phyloP scores from a whole-genome alignment of 2,888 invertebrate genomes.

The Amphimallon solstitiale region DNA sequence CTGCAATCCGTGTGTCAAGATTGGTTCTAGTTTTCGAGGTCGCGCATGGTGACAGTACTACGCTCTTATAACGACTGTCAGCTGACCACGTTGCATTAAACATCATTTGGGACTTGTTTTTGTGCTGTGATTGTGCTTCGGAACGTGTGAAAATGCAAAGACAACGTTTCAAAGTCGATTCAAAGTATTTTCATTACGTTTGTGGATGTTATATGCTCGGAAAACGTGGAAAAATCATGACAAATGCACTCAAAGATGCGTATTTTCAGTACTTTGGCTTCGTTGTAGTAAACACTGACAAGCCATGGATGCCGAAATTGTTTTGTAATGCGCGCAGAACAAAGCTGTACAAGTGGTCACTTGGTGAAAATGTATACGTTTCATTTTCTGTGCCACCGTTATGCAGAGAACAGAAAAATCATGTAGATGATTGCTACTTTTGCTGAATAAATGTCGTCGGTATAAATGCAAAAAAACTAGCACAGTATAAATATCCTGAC shows the following conservation, averaged over 20 bases:
- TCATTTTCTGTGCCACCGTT: slow-evolving; percentile 49
- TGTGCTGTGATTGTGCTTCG: neutral
- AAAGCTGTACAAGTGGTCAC: slow-evolving; percentile 30
- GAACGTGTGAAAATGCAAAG: slow-evolving; percentile 7
- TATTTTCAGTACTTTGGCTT: slow-evolving; percentile 11
- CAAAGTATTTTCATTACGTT: slow-evolving; percentile 28
- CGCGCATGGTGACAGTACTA: too few relatives aligned
- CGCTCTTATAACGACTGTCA: too few relatives aligned
- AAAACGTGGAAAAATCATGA: slow-evolving; percentile 29
- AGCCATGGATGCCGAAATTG: slow-evolving; percentile 12
- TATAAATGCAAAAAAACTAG: slow-evolving; percentile 30
- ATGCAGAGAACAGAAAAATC: slow-evolving; percentile 51
- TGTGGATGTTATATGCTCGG: slow-evolving; percentile 14
- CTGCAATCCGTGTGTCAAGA: too few relatives aligned
- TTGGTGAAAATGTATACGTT: slow-evolving; percentile 42
- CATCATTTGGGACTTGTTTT: too few relatives aligned
- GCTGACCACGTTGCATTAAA: too few relatives aligned
- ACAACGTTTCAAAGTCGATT: slow-evolving; percentile 19
- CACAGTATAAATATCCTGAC: slow-evolving; percentile 16
- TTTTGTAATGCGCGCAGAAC: slow-evolving; percentile 20
- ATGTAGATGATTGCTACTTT: slow-evolving; percentile 53
- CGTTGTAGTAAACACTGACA: neutral
- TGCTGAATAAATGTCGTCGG: slow-evolving; percentile 43
- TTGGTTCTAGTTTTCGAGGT: too few relatives aligned
- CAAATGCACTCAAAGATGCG: slow-evolving; percentile 17